phyloP scores from a whole-genome alignment of 2,113 vertebrate species.

The Gambusia affinis region DNA sequence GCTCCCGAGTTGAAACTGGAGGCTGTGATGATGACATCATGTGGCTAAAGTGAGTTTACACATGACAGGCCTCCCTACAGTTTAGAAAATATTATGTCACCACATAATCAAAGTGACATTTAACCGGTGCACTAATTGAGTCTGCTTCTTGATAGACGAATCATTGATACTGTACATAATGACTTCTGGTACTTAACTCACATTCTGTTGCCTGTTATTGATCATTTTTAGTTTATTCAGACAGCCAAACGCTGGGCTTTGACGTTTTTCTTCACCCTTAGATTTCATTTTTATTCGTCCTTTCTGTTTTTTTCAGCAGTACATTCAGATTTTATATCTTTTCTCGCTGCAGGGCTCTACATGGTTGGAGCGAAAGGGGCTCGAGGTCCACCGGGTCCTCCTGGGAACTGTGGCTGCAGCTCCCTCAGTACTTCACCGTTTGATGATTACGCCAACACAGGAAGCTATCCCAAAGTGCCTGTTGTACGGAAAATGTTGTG shows the following conservation, averaged over 20 bases:
- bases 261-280: neutral
- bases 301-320: neutral
- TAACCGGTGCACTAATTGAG: conserved; percentile 36
- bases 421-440: conserved; percentile 77
- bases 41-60: conserved; percentile 56
- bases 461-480: conserved; percentile 85
- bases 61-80: conserved; percentile 35
- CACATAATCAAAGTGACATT: conserved; percentile 58
- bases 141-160: conserved; percentile 51
- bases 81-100: conserved; percentile 70
- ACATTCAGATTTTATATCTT: neutral
- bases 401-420: conserved; percentile 91
- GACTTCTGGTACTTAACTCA: conserved; percentile 25
- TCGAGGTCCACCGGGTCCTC: conserved; percentile 88
- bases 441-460: conserved; percentile 79
- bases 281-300: neutral
- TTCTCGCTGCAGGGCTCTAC: conserved; percentile 80
- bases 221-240: neutral
- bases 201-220: neutral
- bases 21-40: conserved; percentile 71
- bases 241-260: neutral
- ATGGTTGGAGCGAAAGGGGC: conserved; percentile 91
- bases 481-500: conserved; percentile 81
- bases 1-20: conserved; percentile 58
- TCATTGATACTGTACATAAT: conserved; percentile 18